Base-by-base conservation (phyloP, 2,797 vertebrate species). In the Philypnodon macrostomus region DNA sequence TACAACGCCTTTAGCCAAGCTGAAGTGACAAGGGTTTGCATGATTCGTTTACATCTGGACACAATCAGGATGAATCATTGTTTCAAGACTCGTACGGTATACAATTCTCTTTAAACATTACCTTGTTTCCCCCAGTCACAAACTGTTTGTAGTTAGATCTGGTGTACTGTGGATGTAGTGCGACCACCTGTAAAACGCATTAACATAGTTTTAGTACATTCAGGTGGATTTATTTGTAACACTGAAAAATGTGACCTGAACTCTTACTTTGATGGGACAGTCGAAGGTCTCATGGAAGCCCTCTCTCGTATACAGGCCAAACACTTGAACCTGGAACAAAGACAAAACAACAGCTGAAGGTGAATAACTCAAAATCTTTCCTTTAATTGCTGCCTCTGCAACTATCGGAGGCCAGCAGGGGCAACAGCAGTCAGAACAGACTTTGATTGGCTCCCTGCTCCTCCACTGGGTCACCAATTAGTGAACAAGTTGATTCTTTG, bases 181-280 rank as follows among this genome's bases (percentile, higher is more conserved):
- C 95, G 67, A 99, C 87, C 58, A 90, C 89, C 90, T 92, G 65
- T 10, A 44, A 27, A 5, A 48, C 46, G 52, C 19, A 72, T 52
- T 2, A 49, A 44, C 8, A 18, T n/a, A 3, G 26, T 14, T 42
- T 11, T 12, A 16, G 5, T 12, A 29, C 15, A 10, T 8, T 5
- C n/a, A n/a, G n/a, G 12, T 13, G 10, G 8, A 24, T 13, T 18
- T 42, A n/a, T n/a, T n/a, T n/a, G n/a, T n/a, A n/a, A n/a, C 9
- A 26, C 38, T n/a, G n/a, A 4, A 14, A 83, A 19, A 41, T 23
- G 2, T 36, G 19, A 40, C 0, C 6, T 7, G 5, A 48, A 67
- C 93, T n/a, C n/a, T 90, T 90, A 97, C 97, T 92, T 99, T 99
- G 83, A 99, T 91, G 63, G 96, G 96, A 84, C 93, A 98, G 87